Evolutionary conservation across 2,797 vertebrate species (phyloP), one percentile per base, ranked within the genome.

Genomic region (Paedocypris micromegethes): DNA sequence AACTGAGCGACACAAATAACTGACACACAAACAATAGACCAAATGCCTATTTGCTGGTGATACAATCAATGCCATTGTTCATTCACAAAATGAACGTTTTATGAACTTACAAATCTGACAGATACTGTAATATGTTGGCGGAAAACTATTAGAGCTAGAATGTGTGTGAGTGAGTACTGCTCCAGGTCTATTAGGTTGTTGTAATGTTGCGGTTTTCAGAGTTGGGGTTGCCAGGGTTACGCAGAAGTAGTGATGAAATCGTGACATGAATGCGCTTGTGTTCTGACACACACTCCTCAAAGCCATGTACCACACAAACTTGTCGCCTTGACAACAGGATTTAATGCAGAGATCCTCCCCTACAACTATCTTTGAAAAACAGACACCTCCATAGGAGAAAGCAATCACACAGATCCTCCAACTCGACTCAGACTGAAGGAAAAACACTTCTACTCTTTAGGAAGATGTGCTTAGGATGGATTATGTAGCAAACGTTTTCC

Each of bases 311-410:
- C 86, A 84, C 81, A 83, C 85, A 88, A 89, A 76, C 86, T 86
- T 86, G 89, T 91, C 89, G 87, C 89, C 89, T 88, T 91, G 89
- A 90, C 89, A 91, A 90, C 89, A 68, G 87, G 85, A 82, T 89
- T 90, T 90, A 87, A 90, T 86, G 88, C 89, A 87, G 86, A 87
- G 86, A 83, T 84, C 86, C 87, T 88, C 84, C 87, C 83, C 83
- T 88, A 87, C 85, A 84, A 86, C 73, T 70, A 69, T 78, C 67
- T 69, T 71, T 53, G 9, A 65, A 61, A 52, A 56, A n/a, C 47
- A 70, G 44, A 58, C 52, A 70, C 55, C 38, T 66, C 68, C 46
- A 51, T 63, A 63, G 59, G 45, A 70, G 40, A 69, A 48, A 23
- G 60, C 53, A 48, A 69, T 61, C 58, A 48, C 45, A 55, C 44